Base-by-base conservation (phyloP, 1,140 invertebrate species). In the Lepidurus couesii region DNA sequence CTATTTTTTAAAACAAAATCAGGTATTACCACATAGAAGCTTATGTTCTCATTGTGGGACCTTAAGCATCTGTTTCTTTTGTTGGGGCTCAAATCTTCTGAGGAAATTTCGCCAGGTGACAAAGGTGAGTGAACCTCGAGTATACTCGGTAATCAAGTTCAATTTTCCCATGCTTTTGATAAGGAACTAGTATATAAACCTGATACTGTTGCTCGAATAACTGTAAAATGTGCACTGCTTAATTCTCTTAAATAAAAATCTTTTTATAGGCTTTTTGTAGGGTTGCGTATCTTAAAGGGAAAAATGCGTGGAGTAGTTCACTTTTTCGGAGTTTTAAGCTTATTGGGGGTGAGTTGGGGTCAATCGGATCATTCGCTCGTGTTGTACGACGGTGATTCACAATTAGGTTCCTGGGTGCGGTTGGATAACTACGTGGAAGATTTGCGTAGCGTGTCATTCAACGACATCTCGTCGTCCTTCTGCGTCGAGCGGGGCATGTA, bases 401-500 rank as follows among this genome's bases (percentile, higher is more conserved):
- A 47, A 34, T 45, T 75, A 13, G 78, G 78, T 26, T 74, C 78
- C 42, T 79, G 78, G 78, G 21, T 74, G 10, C 74, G 42, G 13
- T 42, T 79, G 16, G 73, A 79, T 75, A 79, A 79, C 44, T 79
- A 79, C 74, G 74, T 79, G 1, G 78, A 74, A 13, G 73, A 79
- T 75, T 75, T 79, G 26, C 42, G 73, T 21, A 75, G 44, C 13
- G 44, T 44, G 42, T 42, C 26, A 8, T 79, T 79, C 73, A 75
- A 47, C 42, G 78, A 79, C 44, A 74, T 79, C 8, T 44, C 78
- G 73, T 79, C 78, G 5, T 79, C 78, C 26, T 44, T 79, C 8
- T 79, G 78, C 11, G 74, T 79, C 45, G 42, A 47, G 11, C 78
- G 78, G 1, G 78, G 78, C 73, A 79, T 79, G 78, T 79, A 75